Evolutionary conservation across 2,888 invertebrate genomes (phyloP).

Genomic region (Gerris lacustris): DNA sequence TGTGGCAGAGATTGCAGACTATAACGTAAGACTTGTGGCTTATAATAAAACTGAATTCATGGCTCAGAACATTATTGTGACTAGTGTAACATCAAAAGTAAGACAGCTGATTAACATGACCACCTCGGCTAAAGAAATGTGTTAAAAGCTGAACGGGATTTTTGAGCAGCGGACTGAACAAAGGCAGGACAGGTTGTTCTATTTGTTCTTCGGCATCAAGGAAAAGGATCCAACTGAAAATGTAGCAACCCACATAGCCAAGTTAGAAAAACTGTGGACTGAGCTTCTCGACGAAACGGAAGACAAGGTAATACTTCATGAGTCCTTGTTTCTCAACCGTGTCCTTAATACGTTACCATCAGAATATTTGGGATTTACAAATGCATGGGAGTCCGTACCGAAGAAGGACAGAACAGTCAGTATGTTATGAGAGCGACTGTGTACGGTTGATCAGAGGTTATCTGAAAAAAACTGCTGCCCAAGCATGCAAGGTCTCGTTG

Average conservation of each 20-base stretch:
- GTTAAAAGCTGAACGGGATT: slow-evolving; percentile 16
- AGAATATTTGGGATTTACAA: slow-evolving; percentile 17
- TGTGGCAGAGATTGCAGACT: neutral
- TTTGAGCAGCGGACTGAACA: slow-evolving; percentile 21
- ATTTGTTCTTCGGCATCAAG: slow-evolving; percentile 20
- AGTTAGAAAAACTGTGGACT: slow-evolving; percentile 18
- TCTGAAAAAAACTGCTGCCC: slow-evolving; percentile 5
- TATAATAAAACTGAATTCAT: neutral
- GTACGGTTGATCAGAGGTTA: slow-evolving; percentile 16
- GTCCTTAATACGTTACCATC: neutral
- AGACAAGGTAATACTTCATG: slow-evolving; percentile 16
- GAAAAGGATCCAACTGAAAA: slow-evolving; percentile 14
- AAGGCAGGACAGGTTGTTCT: slow-evolving; percentile 20
- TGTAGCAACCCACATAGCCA: slow-evolving; percentile 19
- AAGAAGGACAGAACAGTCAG: slow-evolving; percentile 16
- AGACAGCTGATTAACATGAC: slow-evolving; percentile 15
- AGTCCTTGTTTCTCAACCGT: slow-evolving; percentile 10
- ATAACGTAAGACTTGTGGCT: too few species aligned
- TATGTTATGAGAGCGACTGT: slow-evolving; percentile 16
- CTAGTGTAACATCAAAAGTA: neutral
- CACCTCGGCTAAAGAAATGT: slow-evolving; percentile 15
- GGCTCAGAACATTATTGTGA: neutral
- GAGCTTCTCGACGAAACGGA: slow-evolving; percentile 21
- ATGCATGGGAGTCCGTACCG: slow-evolving; percentile 21
- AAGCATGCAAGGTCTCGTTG: neutral